Conservation (phyloP, 2,113 vertebrate genomes). For the Alexandromys fortis region DNA sequence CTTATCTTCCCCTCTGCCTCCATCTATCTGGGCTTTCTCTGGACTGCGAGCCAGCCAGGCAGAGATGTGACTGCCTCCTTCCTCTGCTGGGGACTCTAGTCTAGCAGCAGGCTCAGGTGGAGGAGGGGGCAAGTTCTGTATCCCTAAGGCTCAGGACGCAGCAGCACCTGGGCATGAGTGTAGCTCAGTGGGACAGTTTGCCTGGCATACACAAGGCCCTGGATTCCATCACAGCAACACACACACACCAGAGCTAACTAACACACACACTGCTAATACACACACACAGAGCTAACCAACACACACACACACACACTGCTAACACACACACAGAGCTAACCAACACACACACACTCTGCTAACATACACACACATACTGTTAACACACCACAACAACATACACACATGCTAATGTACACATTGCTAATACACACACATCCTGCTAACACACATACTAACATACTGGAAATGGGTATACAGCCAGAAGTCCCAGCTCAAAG, state of each 20-base stretch:
- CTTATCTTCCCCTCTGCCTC: rapidly evolving
- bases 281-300: background rate
- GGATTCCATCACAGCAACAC: background rate
- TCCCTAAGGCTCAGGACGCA: background rate
- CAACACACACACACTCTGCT: no score
- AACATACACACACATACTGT: no score
- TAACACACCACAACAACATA: no score
- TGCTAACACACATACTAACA: background rate
- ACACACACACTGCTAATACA: background rate
- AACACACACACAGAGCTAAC: no score
- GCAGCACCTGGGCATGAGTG: background rate
- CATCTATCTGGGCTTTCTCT: background rate
- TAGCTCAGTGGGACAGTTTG: background rate
- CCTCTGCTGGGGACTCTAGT: background rate
- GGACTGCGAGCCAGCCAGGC: background rate
- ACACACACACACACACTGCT: no score
- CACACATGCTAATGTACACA: no score
- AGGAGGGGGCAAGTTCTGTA: rapidly evolving
- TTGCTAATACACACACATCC: no score
- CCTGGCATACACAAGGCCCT: background rate
- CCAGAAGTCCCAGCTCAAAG: background rate
- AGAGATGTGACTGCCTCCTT: background rate
- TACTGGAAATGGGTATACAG: background rate
- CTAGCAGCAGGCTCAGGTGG: background rate
- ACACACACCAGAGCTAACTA: background rate